Evolutionary conservation across 2,113 vertebrate species (phyloP).

Genomic region (Cyprinus carpio): DNA sequence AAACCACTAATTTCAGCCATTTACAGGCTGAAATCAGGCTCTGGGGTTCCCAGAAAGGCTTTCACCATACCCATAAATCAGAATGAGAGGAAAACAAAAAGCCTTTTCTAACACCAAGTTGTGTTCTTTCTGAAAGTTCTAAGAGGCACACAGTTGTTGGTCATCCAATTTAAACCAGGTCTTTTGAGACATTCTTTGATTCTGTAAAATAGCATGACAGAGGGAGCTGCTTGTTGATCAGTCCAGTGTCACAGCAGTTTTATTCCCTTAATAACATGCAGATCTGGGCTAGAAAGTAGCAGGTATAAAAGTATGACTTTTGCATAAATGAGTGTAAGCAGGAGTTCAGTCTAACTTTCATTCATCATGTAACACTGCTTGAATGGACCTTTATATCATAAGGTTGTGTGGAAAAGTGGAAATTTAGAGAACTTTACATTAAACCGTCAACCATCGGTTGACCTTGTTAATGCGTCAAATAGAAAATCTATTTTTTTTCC

Average conservation of each 20-base stretch:
- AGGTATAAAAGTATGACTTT: background rate
- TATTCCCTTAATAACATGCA: conserved; percentile 1
- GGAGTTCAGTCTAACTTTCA: too few relatives aligned
- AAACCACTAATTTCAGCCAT: conserved; percentile 12
- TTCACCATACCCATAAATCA: conserved; percentile 12
- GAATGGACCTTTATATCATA: too few relatives aligned
- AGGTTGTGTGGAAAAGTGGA: too few relatives aligned
- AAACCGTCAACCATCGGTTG: too few relatives aligned
- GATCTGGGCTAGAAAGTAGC: background rate
- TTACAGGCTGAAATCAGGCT: background rate
- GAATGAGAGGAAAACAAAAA: conserved; percentile 11
- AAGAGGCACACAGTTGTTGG: conserved; percentile 14
- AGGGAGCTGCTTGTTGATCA: conserved; percentile 23
- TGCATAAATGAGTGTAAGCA: too few relatives aligned
- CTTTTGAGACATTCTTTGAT: conserved; percentile 18
- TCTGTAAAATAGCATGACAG: background rate
- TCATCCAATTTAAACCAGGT: conserved; percentile 13
- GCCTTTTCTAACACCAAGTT: background rate
- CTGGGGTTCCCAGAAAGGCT: background rate
- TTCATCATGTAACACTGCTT: too few relatives aligned
- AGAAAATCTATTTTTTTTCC: too few relatives aligned
- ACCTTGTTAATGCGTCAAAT: too few relatives aligned
- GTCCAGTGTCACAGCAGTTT: background rate
- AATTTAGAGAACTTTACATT: too few relatives aligned
- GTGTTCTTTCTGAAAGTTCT: conserved; percentile 8